Evolutionary conservation across 2,888 invertebrate genomes (phyloP), one percentile per base, ranked within the genome.

Genomic region (Idaea dimidiata): DNA sequence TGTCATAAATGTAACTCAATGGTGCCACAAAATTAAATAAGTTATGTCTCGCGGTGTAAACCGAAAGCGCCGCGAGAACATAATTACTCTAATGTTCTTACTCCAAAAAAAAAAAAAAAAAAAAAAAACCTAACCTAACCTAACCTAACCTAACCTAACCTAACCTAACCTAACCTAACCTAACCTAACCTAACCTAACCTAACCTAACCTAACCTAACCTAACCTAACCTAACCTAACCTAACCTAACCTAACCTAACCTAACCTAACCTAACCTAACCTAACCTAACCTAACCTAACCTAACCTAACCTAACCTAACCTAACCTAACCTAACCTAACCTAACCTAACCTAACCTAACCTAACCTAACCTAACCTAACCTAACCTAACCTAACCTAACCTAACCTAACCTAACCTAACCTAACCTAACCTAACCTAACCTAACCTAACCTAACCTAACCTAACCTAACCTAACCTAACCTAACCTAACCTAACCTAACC

Each of bases 391-490:
- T 64, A 64, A 64, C 64, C 64, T 64, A 64, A 64, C 64, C 64
- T 64, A 64, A 64, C 64, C 64, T 64, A 64, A 64, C 64, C 64
- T 64, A 64, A 64, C 64, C 64, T 64, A 64, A 64, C 64, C 64
- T 64, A 64, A 64, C 64, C 64, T 64, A 64, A 64, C 64, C 64
- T 64, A 64, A 64, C 64, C 64, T 64, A 64, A 64, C 64, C 63
- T 63, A 63, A 63, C 63, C 63, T 63, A 63, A 63, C 63, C 63
- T 63, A 63, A 63, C 63, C 63, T 62, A 65, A 69, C 69, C 69
- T 67, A 69, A 69, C 69, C 69, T 67, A 69, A 69, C 69, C 69
- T 69, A 69, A 69, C 69, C 69, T 69, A 69, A 69, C 69, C 69
- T 69, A 67, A 69, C 69, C 69, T 69, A 69, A 69, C 69, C 69